These are phyloP conservation scores for Cybosia mesomella DNA, from an alignment of 2,888 invertebrate genomes.

Conservation along the genomic window DNA sequence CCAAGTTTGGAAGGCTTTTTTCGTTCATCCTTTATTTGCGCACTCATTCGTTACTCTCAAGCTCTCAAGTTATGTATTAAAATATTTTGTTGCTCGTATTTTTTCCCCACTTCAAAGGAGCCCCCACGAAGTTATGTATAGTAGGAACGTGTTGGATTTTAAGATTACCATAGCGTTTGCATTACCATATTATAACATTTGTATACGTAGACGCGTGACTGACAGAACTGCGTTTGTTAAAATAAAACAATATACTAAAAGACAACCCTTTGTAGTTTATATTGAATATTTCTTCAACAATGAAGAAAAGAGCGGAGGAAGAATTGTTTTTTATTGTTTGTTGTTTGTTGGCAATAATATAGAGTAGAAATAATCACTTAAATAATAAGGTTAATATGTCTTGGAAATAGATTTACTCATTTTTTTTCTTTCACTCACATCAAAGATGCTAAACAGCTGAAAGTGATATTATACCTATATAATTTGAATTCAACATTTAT, in stretches of 20 bases:
- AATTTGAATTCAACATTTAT: background rate
- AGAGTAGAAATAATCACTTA: background rate
- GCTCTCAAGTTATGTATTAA: conserved; percentile 35
- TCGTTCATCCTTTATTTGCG: conserved; percentile 39
- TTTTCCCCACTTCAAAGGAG: conserved; percentile 24
- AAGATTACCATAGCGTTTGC: conserved; percentile 22
- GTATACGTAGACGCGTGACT: conserved; percentile 15
- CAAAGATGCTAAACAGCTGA: background rate
- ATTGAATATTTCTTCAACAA: background rate
- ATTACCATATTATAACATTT: conserved; percentile 29
- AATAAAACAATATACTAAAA: conserved; percentile 27
- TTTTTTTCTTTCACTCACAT: background rate
- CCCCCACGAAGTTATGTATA: conserved; percentile 24
- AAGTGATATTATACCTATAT: no score
- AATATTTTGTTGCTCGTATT: conserved; percentile 38
- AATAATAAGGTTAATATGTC: background rate
- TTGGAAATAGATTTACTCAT: background rate
- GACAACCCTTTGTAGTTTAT: conserved; percentile 8
- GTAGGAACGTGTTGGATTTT: conserved; percentile 31
- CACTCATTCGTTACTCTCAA: conserved; percentile 36
- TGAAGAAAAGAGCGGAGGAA: background rate
- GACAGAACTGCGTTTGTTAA: conserved; percentile 26
- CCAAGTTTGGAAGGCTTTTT: conserved; percentile 32
- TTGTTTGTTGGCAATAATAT: background rate
- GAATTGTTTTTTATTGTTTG: background rate